Evolutionary conservation across 2,888 invertebrate species (phyloP).

Genomic region (Frankliniella intonsa): DNA sequence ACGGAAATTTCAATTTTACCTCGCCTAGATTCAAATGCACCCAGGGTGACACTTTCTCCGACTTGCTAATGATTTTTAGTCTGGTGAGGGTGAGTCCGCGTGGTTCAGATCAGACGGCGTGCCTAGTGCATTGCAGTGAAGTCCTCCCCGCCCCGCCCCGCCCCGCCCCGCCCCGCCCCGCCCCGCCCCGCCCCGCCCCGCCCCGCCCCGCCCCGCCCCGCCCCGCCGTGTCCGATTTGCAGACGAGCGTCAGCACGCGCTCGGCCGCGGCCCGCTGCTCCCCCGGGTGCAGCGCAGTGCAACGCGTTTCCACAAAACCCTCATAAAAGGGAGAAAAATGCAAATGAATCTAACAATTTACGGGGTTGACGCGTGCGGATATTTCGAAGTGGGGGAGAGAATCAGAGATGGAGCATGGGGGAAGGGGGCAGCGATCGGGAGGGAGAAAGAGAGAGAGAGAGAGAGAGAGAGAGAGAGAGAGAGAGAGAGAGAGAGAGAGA

Average conservation of each 20-base stretch:
- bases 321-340: constrained; percentile 25
- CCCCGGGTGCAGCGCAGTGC: neutral
- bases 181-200: neutral
- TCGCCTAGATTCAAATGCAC: neutral
- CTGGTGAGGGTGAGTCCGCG: too few species aligned
- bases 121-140: neutral
- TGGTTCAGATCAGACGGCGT: neutral
- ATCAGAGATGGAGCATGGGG: neutral
- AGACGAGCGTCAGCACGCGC: neutral
- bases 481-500: neutral
- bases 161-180: neutral
- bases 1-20: too few species aligned
- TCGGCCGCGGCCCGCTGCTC: neutral
- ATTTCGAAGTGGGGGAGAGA: too few species aligned
- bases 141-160: neutral
- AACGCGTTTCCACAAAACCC: neutral
- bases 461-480: neutral
- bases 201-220: neutral
- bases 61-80: too few species aligned
- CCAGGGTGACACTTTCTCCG: neutral
- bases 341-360: constrained; percentile 14
- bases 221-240: neutral
- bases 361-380: constrained; percentile 20
- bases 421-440: neutral
- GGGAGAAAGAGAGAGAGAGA: neutral